Evolutionary conservation across 2,888 invertebrate species (phyloP).

Genomic region (Acanthosepion lycidas): DNA sequence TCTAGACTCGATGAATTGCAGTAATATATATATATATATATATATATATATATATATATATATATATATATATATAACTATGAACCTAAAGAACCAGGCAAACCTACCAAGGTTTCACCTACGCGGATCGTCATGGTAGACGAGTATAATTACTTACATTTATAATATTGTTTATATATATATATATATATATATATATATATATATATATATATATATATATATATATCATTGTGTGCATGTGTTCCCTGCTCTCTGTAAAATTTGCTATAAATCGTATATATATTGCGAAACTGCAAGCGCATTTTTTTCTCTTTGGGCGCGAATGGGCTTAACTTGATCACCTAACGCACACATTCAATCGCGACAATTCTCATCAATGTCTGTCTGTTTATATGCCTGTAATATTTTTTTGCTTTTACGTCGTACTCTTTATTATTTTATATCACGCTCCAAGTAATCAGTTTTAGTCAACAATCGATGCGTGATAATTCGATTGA

Average conservation of each 20-base stretch:
- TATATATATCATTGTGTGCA: not conserved
- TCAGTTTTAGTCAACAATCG: not conserved
- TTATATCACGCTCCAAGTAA: conserved; percentile 3
- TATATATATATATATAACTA: too few species aligned
- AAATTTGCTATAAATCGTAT: too few species aligned
- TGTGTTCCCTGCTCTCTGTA: too few species aligned
- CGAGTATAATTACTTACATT: not conserved
- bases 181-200: not conserved
- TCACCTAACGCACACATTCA: too few species aligned
- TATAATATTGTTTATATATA: not conserved
- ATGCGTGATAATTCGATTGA: not conserved
- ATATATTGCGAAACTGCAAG: too few species aligned
- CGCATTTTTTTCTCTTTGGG: not conserved
- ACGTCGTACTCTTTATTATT: not conserved
- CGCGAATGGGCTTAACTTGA: too few species aligned
- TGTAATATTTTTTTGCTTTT: not conserved
- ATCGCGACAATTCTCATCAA: not conserved
- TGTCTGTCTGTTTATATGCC: not conserved
- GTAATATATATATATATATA: too few species aligned
- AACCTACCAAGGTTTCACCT: too few species aligned
- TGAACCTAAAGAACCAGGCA: too few species aligned
- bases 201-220: not conserved
- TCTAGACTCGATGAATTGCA: too few species aligned
- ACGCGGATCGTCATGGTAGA: too few species aligned
- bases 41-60: too few species aligned